phyloP scores from a whole-genome alignment of 2,113 vertebrate genomes.

The Odontesthes bonariensis region DNA sequence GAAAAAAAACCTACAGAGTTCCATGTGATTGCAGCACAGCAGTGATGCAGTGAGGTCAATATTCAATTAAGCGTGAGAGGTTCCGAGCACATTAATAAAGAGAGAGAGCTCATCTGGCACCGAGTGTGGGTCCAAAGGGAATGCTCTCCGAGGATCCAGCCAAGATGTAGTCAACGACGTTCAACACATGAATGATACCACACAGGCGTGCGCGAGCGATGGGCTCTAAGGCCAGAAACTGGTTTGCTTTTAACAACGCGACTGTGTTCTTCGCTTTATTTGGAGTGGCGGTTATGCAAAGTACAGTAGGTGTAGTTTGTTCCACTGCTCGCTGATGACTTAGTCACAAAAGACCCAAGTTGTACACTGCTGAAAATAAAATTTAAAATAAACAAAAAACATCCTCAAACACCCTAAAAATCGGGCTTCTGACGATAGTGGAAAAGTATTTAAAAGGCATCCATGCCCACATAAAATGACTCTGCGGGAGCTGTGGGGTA shows the following conservation, averaged over 20 bases:
- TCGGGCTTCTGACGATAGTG: too few species aligned
- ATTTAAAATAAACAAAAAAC: too few species aligned
- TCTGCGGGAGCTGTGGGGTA: too few species aligned
- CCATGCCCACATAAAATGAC: too few species aligned
- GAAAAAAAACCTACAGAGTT: neutral
- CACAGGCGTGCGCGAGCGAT: too few species aligned
- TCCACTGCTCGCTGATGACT: too few species aligned
- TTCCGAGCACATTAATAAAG: slow-evolving; percentile 55
- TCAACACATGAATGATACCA: neutral
- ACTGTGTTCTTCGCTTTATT: neutral
- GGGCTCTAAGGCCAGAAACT: neutral
- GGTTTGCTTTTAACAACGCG: neutral
- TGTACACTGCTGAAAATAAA: too few species aligned
- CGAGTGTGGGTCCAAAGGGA: slow-evolving; percentile 39
- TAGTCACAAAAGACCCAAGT: too few species aligned
- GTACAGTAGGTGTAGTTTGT: too few species aligned
- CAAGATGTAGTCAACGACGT: slow-evolving; percentile 32
- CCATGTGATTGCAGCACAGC: slow-evolving; percentile 21
- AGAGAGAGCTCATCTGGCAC: slow-evolving; percentile 57
- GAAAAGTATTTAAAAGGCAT: too few species aligned
- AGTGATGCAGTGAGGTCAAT: slow-evolving; percentile 67
- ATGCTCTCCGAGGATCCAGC: slow-evolving; percentile 46
- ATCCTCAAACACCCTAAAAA: too few species aligned
- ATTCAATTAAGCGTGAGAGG: slow-evolving; percentile 74
- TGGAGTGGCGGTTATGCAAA: too few species aligned